Conservation (phyloP, 2,888 invertebrate genomes). For the Philaethria dido region DNA sequence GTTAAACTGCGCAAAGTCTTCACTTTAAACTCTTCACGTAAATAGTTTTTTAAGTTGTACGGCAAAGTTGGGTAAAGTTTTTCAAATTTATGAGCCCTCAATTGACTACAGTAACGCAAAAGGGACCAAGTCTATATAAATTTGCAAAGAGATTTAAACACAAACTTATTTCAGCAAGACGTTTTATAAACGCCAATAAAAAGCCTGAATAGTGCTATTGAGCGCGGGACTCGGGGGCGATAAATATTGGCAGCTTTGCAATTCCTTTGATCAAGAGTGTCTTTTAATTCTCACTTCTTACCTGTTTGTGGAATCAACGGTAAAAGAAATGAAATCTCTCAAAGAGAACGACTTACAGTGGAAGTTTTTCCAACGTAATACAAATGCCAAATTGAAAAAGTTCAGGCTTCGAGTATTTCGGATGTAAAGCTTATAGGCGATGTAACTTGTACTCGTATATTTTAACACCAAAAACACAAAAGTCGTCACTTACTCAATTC, state of each 20-base stretch:
- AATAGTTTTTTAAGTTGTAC: conserved; percentile 26
- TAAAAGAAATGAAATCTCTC: conserved; percentile 20
- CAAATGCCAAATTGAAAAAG: conserved; percentile 38
- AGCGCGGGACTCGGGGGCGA: conserved; percentile 45
- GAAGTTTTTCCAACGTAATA: conserved; percentile 30
- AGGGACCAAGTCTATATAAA: conserved; percentile 38
- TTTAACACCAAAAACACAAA: too few relatives aligned
- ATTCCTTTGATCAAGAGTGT: conserved; percentile 27
- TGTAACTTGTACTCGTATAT: background rate
- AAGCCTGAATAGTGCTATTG: conserved; percentile 50
- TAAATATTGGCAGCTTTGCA: conserved; percentile 30
- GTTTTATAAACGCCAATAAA: conserved; percentile 49
- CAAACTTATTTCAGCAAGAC: conserved; percentile 43
- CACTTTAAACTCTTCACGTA: too few relatives aligned
- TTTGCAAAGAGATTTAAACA: conserved; percentile 43
- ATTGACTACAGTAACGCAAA: conserved; percentile 22
- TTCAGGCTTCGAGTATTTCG: conserved; percentile 22
- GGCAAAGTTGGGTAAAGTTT: conserved; percentile 23
- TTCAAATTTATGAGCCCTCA: conserved; percentile 25
- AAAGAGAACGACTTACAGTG: conserved; percentile 13
- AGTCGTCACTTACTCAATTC: too few relatives aligned
- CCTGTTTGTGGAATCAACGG: conserved; percentile 63
- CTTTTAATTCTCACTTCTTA: conserved; percentile 51
- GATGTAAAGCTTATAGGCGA: conserved; percentile 16
- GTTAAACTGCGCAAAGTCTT: conserved; percentile 18